Evolutionary conservation across 2,888 invertebrate species (phyloP), one percentile per base, ranked within the genome.

Genomic region (Chouioia cunea): DNA sequence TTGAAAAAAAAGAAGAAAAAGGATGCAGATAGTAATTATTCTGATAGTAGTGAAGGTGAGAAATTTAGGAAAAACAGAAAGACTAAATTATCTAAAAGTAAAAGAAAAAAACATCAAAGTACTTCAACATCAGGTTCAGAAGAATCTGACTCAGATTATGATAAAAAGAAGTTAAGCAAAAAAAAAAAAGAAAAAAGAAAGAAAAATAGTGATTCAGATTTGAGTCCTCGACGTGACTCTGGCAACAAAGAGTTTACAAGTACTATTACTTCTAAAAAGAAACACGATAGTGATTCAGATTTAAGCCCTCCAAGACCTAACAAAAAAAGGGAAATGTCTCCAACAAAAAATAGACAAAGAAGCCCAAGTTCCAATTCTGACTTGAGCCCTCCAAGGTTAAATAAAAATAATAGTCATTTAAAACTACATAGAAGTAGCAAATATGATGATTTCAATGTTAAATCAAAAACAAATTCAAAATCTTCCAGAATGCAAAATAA

Each of bases 191-290:
- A 68, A 67, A 85, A 76, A 75, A 77, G 74, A 76, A 76, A 73
- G 69, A 36, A 75, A 47, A 74, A 70, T 57, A 72, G 56, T 22
- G 74, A 76, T 63, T 75, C 75, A 50, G 75, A 78, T 72, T 68
- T 76, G 48, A 82, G 81, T 76, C 81, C 81, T 43, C 78, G 79
- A 3, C 81, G 86, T 74, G 83, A 78, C 74, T 73, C 74, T 4
- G 76, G 64, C 44, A 72, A 65, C n/a, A 60, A 66, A 36, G 54
- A 62, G 73, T 64, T 48, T 65, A 47, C 62, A 64, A 69, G 54
- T 36, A 73, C 52, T 62, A 78, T 36, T 15, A 73, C 50, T 54
- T 59, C 12, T 71, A 66, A 27, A 59, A 53, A 58, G 58, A 57
- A 15, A 66, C 68, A 62, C 53, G 48, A 63, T 58, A 62, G 70